Evolutionary conservation across 1,140 invertebrate species (phyloP).

Genomic region (Drosophila orosa): DNA sequence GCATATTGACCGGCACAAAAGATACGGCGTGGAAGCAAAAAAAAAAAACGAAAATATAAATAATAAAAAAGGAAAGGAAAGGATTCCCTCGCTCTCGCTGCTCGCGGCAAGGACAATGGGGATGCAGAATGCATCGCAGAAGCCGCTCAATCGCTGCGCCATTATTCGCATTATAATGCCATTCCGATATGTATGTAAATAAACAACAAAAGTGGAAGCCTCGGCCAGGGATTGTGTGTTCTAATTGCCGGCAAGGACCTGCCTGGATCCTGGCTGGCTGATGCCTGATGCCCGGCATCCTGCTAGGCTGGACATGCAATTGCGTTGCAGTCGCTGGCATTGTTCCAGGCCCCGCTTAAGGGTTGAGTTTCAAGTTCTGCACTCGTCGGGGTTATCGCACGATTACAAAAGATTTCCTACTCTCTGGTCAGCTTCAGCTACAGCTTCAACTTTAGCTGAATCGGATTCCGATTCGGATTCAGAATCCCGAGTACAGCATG

Average conservation of each 20-base stretch:
- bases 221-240: slow-evolving; percentile 46
- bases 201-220: slow-evolving; percentile 46
- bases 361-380: slow-evolving; percentile 78
- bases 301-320: slow-evolving; percentile 80
- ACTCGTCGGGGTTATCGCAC: slow-evolving; percentile 74
- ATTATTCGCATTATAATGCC: slow-evolving; percentile 70
- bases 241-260: slow-evolving; percentile 79
- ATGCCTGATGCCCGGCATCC: slow-evolving; percentile 62
- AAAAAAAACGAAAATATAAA: slow-evolving; percentile 27
- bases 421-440: slow-evolving; percentile 60
- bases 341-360: slow-evolving; percentile 64
- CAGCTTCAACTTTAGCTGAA: slow-evolving; percentile 5
- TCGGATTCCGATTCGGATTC: slow-evolving; percentile 7
- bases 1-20: slow-evolving; percentile 62
- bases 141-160: slow-evolving; percentile 42
- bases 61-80: slow-evolving; percentile 1
- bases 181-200: slow-evolving; percentile 77
- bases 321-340: slow-evolving; percentile 71
- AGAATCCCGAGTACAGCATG: slow-evolving; percentile 31
- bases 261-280: slow-evolving; percentile 62
- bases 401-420: slow-evolving; percentile 79
- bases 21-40: slow-evolving; percentile 46
- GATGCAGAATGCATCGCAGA: slow-evolving; percentile 67
- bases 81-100: slow-evolving; percentile 26
- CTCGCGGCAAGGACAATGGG: slow-evolving; percentile 47